Conservation (phyloP, 2,797 vertebrate species). For the Cheirogaleus major region DNA sequence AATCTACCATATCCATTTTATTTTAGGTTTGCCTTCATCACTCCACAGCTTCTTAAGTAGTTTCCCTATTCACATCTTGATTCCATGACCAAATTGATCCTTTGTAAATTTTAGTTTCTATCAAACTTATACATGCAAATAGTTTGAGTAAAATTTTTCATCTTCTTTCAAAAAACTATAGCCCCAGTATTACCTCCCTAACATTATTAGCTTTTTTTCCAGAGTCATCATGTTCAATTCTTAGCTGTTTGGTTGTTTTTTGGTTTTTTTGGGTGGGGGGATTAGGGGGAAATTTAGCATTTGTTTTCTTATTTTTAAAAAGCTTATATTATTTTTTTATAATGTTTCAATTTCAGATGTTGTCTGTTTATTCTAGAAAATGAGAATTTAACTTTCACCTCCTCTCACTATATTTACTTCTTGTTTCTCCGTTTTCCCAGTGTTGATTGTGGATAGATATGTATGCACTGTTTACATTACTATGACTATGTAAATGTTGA, state of each 20-base stretch:
- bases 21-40: background rate
- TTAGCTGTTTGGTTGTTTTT: background rate
- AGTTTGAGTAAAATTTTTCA: background rate
- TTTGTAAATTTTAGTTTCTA: background rate
- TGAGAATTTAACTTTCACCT: background rate
- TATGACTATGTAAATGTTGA: background rate
- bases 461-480: background rate
- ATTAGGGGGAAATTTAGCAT: background rate
- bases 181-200: background rate
- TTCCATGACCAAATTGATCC: background rate
- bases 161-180: background rate
- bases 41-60: background rate
- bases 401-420: background rate
- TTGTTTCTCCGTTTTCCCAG: background rate
- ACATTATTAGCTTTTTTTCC: background rate
- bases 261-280: background rate
- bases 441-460: background rate
- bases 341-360: background rate
- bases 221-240: background rate
- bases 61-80: background rate
- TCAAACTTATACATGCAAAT: background rate
- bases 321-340: background rate
- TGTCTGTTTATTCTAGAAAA: background rate
- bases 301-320: background rate
- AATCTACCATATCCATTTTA: background rate